Conservation (phyloP, 2,797 vertebrate species). For the Sus cebifrons region DNA sequence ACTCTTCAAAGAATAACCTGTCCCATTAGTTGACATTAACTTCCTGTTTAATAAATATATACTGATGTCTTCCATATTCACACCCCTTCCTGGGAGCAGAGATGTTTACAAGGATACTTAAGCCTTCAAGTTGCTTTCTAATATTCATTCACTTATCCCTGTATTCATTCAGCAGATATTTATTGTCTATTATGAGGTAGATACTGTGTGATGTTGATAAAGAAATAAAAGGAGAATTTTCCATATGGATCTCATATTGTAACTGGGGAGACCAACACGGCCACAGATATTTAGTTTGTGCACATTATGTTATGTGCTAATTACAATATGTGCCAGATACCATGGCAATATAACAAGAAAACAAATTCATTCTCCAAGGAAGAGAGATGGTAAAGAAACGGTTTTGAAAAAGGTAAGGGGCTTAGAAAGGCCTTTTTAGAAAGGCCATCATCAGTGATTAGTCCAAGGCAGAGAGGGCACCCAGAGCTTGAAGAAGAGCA, state of each 20-base stretch:
- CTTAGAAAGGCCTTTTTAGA: not conserved
- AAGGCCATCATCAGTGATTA: too few species aligned
- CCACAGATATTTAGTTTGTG: not conserved
- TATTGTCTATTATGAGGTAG: not conserved
- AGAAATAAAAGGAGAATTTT: not conserved
- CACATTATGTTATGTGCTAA: not conserved
- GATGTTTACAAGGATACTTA: not conserved
- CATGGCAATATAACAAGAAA: not conserved
- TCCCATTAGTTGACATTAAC: not conserved
- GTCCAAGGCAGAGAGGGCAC: too few species aligned
- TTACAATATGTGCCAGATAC: not conserved
- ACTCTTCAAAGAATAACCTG: conserved; percentile 44
- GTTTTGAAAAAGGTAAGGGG: not conserved
- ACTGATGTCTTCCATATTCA: not conserved
- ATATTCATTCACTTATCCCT: not conserved
- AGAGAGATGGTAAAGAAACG: not conserved
- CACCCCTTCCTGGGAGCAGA: not conserved
- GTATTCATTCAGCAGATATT: conserved; percentile 18
- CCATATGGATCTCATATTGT: not conserved
- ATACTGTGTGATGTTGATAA: not conserved
- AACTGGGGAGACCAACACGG: not conserved
- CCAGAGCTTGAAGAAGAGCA: not conserved
- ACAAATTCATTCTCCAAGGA: not conserved
- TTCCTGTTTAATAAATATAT: conserved; percentile 49
- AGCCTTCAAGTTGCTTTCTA: not conserved